These are phyloP conservation scores for Corythucha ciliata DNA, from an alignment of 2,888 invertebrate genomes.

Conservation along the genomic window DNA sequence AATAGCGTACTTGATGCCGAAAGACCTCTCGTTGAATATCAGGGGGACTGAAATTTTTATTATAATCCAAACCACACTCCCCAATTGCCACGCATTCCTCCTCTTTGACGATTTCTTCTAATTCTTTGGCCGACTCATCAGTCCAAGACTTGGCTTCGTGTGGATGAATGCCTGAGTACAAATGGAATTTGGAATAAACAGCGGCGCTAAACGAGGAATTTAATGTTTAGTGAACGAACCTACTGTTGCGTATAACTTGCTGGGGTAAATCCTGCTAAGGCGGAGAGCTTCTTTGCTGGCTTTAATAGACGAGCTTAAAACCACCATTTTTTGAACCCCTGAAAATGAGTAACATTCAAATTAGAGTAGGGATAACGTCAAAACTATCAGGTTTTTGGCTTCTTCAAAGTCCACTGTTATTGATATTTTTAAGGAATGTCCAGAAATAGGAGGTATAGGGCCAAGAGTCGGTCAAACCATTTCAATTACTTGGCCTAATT, in stretches of 20 bases:
- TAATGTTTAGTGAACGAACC: slow-evolving; percentile 46
- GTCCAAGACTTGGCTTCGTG: slow-evolving; percentile 90
- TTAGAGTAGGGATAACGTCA: background rate
- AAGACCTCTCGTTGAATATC: slow-evolving; percentile 77
- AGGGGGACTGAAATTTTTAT: slow-evolving; percentile 86
- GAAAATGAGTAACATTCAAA: slow-evolving; percentile 33
- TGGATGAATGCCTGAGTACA: slow-evolving; percentile 67
- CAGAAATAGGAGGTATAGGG: no score
- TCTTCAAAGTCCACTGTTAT: no score
- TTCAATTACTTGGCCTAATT: no score
- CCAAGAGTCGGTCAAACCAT: no score
- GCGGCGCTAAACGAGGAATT: background rate
- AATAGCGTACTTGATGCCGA: slow-evolving; percentile 72
- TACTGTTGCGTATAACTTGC: slow-evolving; percentile 82
- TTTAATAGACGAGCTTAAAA: slow-evolving; percentile 80
- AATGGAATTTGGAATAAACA: background rate
- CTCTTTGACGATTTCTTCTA: slow-evolving; percentile 64
- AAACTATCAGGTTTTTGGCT: no score
- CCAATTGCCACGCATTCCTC: slow-evolving; percentile 89
- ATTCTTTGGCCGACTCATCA: slow-evolving; percentile 48
- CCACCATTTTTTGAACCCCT: slow-evolving; percentile 92
- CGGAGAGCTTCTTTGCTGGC: slow-evolving; percentile 84
- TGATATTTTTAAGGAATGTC: no score
- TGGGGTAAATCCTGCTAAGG: slow-evolving; percentile 80
- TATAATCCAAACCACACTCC: slow-evolving; percentile 90